phyloP scores from a whole-genome alignment of 2,113 vertebrate genomes.

The Leptodactylus fuscus region DNA sequence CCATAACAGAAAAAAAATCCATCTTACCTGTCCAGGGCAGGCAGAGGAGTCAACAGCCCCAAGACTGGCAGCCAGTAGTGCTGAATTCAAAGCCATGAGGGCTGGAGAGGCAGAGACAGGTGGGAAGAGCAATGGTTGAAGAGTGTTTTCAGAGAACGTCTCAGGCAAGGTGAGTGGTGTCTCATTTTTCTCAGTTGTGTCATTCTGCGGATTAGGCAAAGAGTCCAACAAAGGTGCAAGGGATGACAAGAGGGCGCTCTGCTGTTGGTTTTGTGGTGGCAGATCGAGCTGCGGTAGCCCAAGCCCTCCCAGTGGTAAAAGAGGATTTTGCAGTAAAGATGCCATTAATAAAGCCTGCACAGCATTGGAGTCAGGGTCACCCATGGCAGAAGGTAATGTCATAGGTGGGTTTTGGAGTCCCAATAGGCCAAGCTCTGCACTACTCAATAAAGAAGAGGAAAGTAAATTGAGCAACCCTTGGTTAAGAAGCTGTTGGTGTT shows the following conservation, averaged over 20 bases:
- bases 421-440: conserved; percentile 73
- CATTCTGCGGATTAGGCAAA: conserved; percentile 61
- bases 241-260: conserved; percentile 74
- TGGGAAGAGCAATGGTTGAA: conserved; percentile 78
- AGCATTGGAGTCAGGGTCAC: conserved; percentile 36
- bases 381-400: conserved; percentile 60
- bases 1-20: not conserved
- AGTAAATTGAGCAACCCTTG: conserved; percentile 72
- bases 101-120: conserved; percentile 73
- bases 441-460: conserved; percentile 68
- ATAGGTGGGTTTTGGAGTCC: conserved; percentile 66
- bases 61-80: conserved; percentile 81
- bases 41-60: conserved; percentile 70
- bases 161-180: conserved; percentile 68
- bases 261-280: conserved; percentile 76
- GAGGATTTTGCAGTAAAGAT: conserved; percentile 76
- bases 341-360: conserved; percentile 71
- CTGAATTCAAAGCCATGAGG: conserved; percentile 83
- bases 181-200: conserved; percentile 66
- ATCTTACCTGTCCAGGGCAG: conserved; percentile 55
- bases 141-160: conserved; percentile 73
- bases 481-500: conserved; percentile 69
- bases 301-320: conserved; percentile 74
- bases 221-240: conserved; percentile 79
- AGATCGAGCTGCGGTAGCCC: conserved; percentile 76